Conservation (phyloP, 53 echinoderm and acorn worm species). For the Echinometra lucunter region DNA sequence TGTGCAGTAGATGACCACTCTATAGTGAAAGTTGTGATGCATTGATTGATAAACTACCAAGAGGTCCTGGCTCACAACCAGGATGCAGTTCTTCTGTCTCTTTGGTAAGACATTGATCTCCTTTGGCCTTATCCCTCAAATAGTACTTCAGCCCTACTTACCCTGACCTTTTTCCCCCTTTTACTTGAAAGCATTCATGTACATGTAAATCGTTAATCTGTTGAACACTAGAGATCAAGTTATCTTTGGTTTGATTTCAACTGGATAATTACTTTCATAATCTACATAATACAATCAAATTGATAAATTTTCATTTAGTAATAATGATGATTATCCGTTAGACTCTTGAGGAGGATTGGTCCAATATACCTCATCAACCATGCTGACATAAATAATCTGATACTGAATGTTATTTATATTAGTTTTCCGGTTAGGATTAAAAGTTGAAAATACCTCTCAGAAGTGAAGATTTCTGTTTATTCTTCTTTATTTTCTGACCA, state of each 20-base stretch:
- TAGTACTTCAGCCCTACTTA: too few species aligned
- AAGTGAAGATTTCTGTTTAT: background rate
- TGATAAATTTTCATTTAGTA: background rate
- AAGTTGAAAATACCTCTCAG: background rate
- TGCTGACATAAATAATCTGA: background rate
- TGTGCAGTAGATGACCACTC: too few species aligned
- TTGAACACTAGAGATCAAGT: too few species aligned
- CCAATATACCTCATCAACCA: constrained; percentile 22
- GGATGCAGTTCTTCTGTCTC: background rate
- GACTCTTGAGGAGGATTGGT: constrained; percentile 45
- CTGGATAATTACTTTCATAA: background rate
- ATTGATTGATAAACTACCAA: too few species aligned
- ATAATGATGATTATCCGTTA: constrained; percentile 42
- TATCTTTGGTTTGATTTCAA: background rate
- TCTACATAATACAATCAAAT: background rate
- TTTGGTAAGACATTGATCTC: background rate
- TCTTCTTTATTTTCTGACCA: background rate
- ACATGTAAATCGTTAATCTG: too few species aligned
- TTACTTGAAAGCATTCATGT: background rate
- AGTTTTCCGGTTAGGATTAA: background rate
- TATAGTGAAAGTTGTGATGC: too few species aligned
- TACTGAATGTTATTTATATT: background rate
- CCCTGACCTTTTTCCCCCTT: too few species aligned
- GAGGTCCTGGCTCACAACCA: too few species aligned
- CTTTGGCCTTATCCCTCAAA: too few species aligned